These are phyloP conservation scores for Tragelaphus strepsiceros DNA, from an alignment of 2,113 vertebrate species.

Conservation along the genomic window DNA sequence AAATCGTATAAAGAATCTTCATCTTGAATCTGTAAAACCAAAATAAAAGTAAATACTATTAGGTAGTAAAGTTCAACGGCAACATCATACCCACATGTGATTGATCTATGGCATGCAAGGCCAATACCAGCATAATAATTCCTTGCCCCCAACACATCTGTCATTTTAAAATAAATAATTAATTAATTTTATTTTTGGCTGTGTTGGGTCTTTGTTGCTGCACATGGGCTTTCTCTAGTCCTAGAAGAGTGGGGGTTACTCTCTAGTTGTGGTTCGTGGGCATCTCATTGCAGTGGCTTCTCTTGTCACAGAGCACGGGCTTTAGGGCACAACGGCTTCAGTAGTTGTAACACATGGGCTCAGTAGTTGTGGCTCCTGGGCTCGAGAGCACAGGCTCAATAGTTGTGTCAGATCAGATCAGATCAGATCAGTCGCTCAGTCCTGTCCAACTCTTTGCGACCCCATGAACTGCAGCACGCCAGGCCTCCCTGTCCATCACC, in stretches of 20 bases:
- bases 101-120: not conserved
- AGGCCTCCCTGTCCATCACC: no score
- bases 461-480: no score
- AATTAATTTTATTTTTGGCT: not conserved
- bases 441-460: no score
- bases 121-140: not conserved
- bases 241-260: not conserved
- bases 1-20: not conserved
- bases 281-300: not conserved
- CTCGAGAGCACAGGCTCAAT: not conserved
- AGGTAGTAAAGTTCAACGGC: not conserved
- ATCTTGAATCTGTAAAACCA: not conserved
- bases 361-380: not conserved
- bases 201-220: not conserved
- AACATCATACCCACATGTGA: not conserved
- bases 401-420: no score
- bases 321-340: not conserved
- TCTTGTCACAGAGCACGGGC: not conserved
- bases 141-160: not conserved
- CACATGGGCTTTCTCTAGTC: not conserved
- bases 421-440: no score
- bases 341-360: not conserved
- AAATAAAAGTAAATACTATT: not conserved
- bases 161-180: not conserved
- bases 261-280: not conserved